Conservation (phyloP, 2,113 vertebrate species). For the Rhegmatorhina hoffmannsi region DNA sequence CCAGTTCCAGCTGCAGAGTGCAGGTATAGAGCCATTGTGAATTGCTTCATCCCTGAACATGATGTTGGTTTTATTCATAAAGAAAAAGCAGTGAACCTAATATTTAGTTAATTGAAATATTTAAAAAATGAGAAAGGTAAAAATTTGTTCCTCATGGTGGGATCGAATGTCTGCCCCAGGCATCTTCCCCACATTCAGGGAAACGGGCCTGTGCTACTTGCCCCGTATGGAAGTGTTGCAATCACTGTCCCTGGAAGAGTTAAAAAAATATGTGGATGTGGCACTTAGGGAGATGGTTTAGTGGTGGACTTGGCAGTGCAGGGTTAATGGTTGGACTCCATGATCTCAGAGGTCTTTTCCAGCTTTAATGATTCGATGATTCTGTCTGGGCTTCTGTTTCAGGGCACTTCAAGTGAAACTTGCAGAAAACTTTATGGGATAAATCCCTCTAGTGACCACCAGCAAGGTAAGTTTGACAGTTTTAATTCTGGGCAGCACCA, state of each 20-base stretch:
- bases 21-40: accelerated
- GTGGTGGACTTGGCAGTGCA: neutral
- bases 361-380: neutral
- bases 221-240: neutral
- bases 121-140: neutral
- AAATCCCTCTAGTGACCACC: neutral
- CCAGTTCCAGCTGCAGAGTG: neutral
- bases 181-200: neutral
- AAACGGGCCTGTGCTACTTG: neutral
- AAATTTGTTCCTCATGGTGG: neutral
- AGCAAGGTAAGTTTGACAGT: neutral
- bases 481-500: neutral
- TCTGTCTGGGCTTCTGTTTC: neutral
- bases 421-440: neutral
- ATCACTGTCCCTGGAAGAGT: neutral
- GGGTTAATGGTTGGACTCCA: neutral
- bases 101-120: neutral
- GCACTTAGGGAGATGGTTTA: neutral
- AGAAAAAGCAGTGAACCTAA: neutral
- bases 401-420: neutral
- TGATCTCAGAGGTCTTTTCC: neutral
- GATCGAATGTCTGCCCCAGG: neutral
- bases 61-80: neutral
- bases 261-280: neutral
- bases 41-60: neutral